Evolutionary conservation across 2,888 invertebrate species (phyloP), one percentile per base, ranked within the genome.

Genomic region (Anticlea derivata): DNA sequence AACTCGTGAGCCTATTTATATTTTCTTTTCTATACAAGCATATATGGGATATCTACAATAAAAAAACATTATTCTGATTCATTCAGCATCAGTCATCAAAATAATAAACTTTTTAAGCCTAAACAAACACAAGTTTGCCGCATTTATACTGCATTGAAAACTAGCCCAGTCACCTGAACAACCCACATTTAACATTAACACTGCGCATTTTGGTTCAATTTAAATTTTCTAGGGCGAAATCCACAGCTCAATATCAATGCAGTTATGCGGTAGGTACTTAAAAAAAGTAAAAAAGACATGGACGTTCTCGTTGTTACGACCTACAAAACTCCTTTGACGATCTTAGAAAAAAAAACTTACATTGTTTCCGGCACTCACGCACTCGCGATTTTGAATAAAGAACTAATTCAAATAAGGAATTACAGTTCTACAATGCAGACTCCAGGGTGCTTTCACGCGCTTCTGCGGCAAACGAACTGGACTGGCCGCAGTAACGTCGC

Each of bases 401-500:
- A 29, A 40, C 22, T 33, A 49, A 53, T 56, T 50, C 29, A 40
- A 45, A 45, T 49, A 53, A 52, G 43, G 46, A 52, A 59, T 55
- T 40, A 50, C 47, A 58, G 35, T 64, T 66, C 63, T 60, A 54
- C 61, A 65, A 66, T 66, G 66, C 63, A 64, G 66, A 60, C 64
- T 61, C 61, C 46, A 43, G 53, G 63, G 67, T 66, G 75, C 70
- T 75, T 80, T 72, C 75, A 68, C 68, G 63, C 64, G 61, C 60
- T 72, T 66, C 75, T 87, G 83, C 83, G 81, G 86, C 86, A 88
- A 83, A 83, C 73, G 66, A 70, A 81, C 78, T 80, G 80, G 71
- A 55, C 66, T 72, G 83, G 85, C 86, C 83, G 89, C 89, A 90
- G 88, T 90, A 81, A 73, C 39, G 58, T 85, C 84, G 75, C 61